Evolutionary conservation across 1,140 invertebrate genomes (phyloP).

Genomic region (Littorina saxatilis): DNA sequence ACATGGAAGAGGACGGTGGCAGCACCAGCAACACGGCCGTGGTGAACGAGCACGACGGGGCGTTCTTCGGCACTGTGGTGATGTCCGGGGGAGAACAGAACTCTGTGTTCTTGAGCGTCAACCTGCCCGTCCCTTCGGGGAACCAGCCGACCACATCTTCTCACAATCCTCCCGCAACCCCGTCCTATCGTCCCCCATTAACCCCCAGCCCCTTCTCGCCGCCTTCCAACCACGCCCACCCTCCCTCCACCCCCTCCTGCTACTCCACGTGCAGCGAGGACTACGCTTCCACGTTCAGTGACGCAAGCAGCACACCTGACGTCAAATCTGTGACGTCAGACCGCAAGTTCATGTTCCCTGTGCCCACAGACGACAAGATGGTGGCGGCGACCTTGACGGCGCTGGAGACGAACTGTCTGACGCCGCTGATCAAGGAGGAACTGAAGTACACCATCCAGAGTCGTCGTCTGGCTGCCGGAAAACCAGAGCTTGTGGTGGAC

Average conservation of each 20-base stretch:
- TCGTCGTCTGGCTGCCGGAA: conserved; percentile 81
- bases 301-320: not conserved
- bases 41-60: too few species aligned
- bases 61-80: too few species aligned
- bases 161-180: not conserved
- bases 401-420: conserved; percentile 82
- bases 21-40: not conserved
- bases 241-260: conserved; percentile 8
- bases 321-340: not conserved
- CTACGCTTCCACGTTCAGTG: not conserved
- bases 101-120: not conserved
- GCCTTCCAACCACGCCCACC: not conserved
- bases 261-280: conserved; percentile 20
- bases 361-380: conserved; percentile 42
- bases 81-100: not conserved
- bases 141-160: not conserved
- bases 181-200: not conserved
- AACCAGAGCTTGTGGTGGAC: conserved; percentile 67
- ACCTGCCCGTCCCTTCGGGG: not conserved
- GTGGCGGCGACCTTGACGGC: conserved; percentile 47
- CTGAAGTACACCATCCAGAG: conserved; percentile 93
- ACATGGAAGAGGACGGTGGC: not conserved
- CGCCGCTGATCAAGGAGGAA: conserved; percentile 93
- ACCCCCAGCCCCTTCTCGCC: not conserved
- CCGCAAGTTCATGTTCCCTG: not conserved